A percentile compares a stretch with the other conserved stretches of the same genome.
Conservation (phyloP, 2,113 vertebrate species). For the Sturnira hondurensis region DNA sequence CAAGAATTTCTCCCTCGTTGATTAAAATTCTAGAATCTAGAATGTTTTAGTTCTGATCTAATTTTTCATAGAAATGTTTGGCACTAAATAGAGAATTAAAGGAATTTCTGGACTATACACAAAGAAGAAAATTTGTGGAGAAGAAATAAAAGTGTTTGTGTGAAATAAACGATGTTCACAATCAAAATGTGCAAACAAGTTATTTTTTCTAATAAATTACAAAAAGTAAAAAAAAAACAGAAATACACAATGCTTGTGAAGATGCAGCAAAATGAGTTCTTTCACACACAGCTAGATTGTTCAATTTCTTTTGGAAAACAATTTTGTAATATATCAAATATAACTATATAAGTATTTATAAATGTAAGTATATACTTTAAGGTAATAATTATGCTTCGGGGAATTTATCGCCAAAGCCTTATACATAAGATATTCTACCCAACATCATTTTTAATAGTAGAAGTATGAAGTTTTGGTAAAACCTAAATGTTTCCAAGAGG, state of each 20-base stretch:
- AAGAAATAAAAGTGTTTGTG: background rate
- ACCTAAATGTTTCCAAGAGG: background rate
- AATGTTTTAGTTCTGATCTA: background rate
- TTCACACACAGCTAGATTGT: background rate
- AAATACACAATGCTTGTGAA: background rate
- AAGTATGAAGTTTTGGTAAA: background rate
- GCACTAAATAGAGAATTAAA: background rate
- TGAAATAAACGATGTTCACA: background rate
- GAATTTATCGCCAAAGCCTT: background rate
- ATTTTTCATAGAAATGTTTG: background rate
- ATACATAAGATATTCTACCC: background rate
- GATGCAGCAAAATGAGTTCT: background rate
- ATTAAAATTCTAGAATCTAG: background rate
- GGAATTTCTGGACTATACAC: background rate
- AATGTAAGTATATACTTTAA: background rate
- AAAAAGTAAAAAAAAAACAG: slow-evolving; percentile 9
- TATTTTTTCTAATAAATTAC: background rate
- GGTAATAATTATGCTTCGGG: background rate
- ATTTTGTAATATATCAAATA: background rate
- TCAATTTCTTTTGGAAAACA: background rate
- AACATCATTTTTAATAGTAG: background rate
- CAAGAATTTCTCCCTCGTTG: background rate
- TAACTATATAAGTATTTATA: background rate
- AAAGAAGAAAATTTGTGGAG: background rate
- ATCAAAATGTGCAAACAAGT: background rate